Evolutionary conservation across 2,113 vertebrate genomes (phyloP), one percentile per base, ranked within the genome.

Genomic region (Lasiurus cinereus): DNA sequence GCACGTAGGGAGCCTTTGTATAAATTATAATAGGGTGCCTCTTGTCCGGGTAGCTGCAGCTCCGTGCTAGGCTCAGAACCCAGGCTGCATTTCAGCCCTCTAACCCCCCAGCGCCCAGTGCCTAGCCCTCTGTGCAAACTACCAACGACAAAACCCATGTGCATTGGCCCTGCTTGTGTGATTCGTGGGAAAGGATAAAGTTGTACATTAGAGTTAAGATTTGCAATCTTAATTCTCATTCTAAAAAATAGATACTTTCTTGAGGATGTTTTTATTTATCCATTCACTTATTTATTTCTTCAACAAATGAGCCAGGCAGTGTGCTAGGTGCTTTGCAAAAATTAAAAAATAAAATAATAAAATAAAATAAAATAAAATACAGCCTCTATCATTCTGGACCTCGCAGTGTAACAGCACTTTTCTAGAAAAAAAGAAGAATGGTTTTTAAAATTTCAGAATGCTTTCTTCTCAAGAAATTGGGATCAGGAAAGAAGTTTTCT

Each of bases 261-360:
- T 69, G 29, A 73, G 43, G 69, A 56, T 66, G 29, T 29, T 91
- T 90, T 92, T 6, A 83, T 93, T 83, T 70, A 76, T 8, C 33
- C 70, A 10, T 70, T 74, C 48, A 52, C 46, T 84, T n/a, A 36
- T 6, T 36, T 46, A 64, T 27, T 5, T 8, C 22, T 50, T 50
- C 16, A 31, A 83, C 70, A 78, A 88, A 80, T 24, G 52, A 46
- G 16, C 5, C 56, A 84, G 10, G 21, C 9, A 86, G 56, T 67
- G 13, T 80, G 29, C 16, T 62, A 76, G 52, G 22, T 90, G 79
- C n/a, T 92, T 90, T 90, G 56, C 33, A 80, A 88, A 52, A 92
- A 54, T 73, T 84, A 31, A 64, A 79, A 73, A 86, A 12, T 48
- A 77, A 95, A 79, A 54, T 39, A 86, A 12, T 48, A 77, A 95